phyloP scores from a whole-genome alignment of 92 coral and sea anemone genomes.

The Pocillopora grandis region DNA sequence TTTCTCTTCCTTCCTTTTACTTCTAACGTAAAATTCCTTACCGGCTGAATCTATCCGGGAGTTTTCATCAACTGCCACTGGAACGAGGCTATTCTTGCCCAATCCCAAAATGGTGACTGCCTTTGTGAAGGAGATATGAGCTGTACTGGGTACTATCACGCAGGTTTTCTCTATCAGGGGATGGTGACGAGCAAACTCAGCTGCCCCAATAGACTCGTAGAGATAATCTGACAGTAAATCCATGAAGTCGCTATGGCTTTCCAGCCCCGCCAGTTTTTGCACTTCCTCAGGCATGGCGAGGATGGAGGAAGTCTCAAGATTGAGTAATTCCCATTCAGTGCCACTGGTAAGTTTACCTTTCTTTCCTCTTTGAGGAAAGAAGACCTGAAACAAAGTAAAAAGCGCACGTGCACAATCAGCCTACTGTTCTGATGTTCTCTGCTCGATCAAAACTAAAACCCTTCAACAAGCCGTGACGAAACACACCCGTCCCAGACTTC shows the following conservation, averaged over 20 bases:
- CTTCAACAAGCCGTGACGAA: too few species aligned
- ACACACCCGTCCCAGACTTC: too few species aligned
- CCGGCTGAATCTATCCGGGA: conserved; percentile 68
- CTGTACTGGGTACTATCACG: conserved; percentile 64
- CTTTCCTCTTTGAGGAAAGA: conserved; percentile 56
- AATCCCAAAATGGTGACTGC: conserved; percentile 75
- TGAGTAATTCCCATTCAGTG: conserved; percentile 82
- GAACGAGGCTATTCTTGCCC: conserved; percentile 64
- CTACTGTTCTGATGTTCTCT: too few species aligned
- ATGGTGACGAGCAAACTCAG: conserved; percentile 55
- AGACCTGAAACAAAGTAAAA: conserved; percentile 15
- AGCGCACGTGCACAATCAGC: neutral
- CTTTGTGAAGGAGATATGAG: conserved; percentile 81
- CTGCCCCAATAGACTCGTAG: conserved; percentile 63
- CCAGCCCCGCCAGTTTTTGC: conserved; percentile 19
- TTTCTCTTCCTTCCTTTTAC: too few species aligned
- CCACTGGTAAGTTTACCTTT: conserved; percentile 47
- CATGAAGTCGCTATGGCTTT: conserved; percentile 24
- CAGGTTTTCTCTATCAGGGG: conserved; percentile 58
- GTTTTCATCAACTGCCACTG: conserved; percentile 60
- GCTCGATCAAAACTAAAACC: too few species aligned
- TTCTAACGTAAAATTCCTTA: neutral
- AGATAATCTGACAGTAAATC: conserved; percentile 54
- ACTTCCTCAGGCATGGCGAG: conserved; percentile 54
- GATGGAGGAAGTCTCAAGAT: conserved; percentile 68